phyloP scores from a whole-genome alignment of 2,797 vertebrate genomes.

The Calcarius lapponicus region DNA sequence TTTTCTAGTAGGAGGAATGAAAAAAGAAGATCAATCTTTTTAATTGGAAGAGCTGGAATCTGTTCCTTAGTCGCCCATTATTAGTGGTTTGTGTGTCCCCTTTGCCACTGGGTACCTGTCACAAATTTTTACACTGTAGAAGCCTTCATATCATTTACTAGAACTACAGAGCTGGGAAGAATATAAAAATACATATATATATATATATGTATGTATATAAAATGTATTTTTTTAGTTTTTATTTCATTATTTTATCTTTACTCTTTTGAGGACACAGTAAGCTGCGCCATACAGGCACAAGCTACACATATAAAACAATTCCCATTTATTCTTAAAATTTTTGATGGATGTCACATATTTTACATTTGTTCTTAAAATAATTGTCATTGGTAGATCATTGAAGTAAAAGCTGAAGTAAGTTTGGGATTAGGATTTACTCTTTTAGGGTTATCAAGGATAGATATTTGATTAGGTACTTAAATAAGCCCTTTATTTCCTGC shows the following conservation, averaged over 20 bases:
- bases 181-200: background rate
- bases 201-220: too few relatives aligned
- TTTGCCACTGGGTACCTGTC: background rate
- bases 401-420: background rate
- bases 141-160: background rate
- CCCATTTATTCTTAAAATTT: background rate
- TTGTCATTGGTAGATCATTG: background rate
- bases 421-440: background rate
- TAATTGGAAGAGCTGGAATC: background rate
- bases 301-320: background rate
- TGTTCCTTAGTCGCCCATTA: background rate
- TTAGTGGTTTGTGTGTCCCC: background rate
- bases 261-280: rapidly evolving
- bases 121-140: background rate
- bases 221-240: background rate
- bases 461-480: background rate
- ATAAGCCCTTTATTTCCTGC: background rate
- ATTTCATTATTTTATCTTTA: background rate
- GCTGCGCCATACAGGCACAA: background rate
- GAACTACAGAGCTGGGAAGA: background rate
- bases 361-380: background rate
- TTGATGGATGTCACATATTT: background rate
- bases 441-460: background rate
- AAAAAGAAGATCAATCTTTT: background rate
- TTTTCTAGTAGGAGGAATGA: background rate